Base-by-base conservation (phyloP, 1,140 invertebrate species). In the Leptonema lineaticorne region DNA sequence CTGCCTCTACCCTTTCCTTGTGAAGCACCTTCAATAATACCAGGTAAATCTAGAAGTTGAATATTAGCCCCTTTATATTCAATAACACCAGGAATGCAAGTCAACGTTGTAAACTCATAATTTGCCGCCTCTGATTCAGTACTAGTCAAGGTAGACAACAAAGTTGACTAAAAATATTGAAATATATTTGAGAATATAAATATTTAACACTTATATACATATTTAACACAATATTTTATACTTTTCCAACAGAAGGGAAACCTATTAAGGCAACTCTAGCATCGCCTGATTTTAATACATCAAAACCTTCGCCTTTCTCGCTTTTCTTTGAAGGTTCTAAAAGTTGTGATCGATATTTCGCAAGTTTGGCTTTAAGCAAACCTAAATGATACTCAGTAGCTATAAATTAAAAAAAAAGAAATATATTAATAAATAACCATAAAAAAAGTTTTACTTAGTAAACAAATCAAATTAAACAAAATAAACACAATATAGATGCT, bases 371-470 rank as follows among this genome's bases (percentile, higher is more conserved):
- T 85, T 99, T 99, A 56, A 99, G 78, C 29, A 99, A 83, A 28
- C 98, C 97, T 81, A 99, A 88, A 88, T 99, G 97, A 76, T 99
- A 99, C 81, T 99, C 98, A 75, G 98, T 99, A 2, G 97, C 97
- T 97, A 80, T 53, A 9, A 26, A 53, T 11, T 27, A 84, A 82
- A 76, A 74, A 68, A 69, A 70, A 78, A 76, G 70, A 73, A 41
- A 41, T 4, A 11, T 14, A 41, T 4, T 41, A 41, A 41, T n/a
- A n/a, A n/a, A n/a, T n/a, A n/a, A n/a, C n/a, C n/a, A n/a, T n/a
- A n/a, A n/a, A n/a, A n/a, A n/a, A n/a, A n/a, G n/a, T n/a, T n/a
- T n/a, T n/a, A n/a, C n/a, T n/a, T n/a, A n/a, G n/a, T n/a, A n/a
- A n/a, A n/a, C n/a, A n/a, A n/a, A n/a, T n/a, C n/a, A n/a, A n/a